Evolutionary conservation across 2,888 invertebrate species (phyloP), one percentile per base, ranked within the genome.

Genomic region (Mechanitis mazaeus): DNA sequence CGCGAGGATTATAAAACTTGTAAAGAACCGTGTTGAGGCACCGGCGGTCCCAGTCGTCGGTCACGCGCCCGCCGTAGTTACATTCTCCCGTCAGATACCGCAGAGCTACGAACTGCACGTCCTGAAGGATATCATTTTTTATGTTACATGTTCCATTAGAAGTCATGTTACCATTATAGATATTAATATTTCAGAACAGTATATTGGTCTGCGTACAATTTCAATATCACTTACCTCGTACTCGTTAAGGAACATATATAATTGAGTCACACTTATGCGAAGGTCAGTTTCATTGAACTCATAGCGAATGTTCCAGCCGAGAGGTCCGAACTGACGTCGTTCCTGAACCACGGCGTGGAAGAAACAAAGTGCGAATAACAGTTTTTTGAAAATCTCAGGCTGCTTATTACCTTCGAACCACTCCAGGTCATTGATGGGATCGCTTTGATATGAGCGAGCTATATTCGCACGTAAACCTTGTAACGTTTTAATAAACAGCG

Each of bases 271-370:
- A 68, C 97, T 97, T 66, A 98, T 97, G 63, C 95, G 91, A 47
- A 98, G 88, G 84, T 98, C 98, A 0, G 97, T 97, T 80, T 98
- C 98, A 77, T 98, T 98, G 83, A 98, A 98, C 79, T 97, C 98
- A 77, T 98, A 98, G 0, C 95, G 93, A 65, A 96, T 97, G 80
- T 98, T 98, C 98, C 98, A 98, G 0, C 98, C 98, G 33, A 98
- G 92, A 0, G 98, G 95, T 0, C 98, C 98, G 78, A 97, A 98
- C 82, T 96, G 96, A 5, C 96, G 87, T 59, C 98, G 91, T 82
- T 98, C 98, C 83, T 97, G 97, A 0, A 97, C 93, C 54, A 97
- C 92, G 0, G 96, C 98, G 82, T 98, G 98, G 89, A 98, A 98
- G 89, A 98, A 98, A 82, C 97, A 97, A 59, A 98, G 85, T 2